These are phyloP conservation scores for Irena cyanogastra DNA, from an alignment of 2,113 vertebrate species.

Conservation along the genomic window DNA sequence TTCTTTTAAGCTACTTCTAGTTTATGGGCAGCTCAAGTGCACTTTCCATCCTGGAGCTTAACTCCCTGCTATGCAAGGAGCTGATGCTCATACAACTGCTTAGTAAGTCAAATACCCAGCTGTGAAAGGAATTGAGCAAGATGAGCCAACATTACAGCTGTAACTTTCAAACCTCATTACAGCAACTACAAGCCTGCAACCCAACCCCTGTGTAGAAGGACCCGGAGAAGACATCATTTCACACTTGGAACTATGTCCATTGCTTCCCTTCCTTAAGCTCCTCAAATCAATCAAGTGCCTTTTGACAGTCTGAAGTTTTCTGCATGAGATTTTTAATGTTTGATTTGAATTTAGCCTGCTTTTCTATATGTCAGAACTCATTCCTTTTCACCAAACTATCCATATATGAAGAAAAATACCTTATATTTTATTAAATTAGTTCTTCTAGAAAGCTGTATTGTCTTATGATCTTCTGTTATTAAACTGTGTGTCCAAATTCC, in stretches of 20 bases:
- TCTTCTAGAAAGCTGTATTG: not conserved
- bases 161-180: not conserved
- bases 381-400: not conserved
- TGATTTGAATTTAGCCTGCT: not conserved
- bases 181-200: not conserved
- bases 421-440: not conserved
- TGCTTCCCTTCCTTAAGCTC: not conserved
- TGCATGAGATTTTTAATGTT: not conserved
- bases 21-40: not conserved
- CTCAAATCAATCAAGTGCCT: not conserved
- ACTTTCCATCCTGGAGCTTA: not conserved
- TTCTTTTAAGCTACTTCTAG: not conserved
- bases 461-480: not conserved
- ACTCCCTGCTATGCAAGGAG: not conserved
- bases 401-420: not conserved
- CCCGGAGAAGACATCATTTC: not conserved
- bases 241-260: not conserved
- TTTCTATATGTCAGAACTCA: not conserved
- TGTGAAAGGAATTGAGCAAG: not conserved
- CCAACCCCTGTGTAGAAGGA: not conserved
- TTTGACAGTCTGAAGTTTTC: not conserved
- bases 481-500: not conserved
- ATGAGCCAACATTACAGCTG: not conserved
- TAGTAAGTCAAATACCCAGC: not conserved
- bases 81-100: not conserved